Evolutionary conservation across 2,113 vertebrate species (phyloP).

Genomic region (Laticauda laticaudata): DNA sequence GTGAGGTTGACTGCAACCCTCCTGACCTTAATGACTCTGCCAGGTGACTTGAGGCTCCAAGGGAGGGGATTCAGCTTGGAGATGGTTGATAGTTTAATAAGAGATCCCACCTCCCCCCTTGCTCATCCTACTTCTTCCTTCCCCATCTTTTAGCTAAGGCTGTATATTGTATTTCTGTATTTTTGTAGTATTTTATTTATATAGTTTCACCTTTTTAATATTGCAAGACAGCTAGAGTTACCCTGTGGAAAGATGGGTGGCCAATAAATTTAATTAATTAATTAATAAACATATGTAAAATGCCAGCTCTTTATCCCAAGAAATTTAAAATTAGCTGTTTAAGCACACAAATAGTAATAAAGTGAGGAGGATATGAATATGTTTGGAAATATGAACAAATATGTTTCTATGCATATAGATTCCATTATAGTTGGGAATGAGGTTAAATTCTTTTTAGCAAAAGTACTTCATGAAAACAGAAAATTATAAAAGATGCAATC

Average conservation of each 20-base stretch:
- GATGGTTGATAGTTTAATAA: background rate
- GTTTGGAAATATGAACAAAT: background rate
- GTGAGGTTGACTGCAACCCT: background rate
- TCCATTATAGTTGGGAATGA: background rate
- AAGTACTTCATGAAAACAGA: background rate
- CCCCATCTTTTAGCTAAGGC: background rate
- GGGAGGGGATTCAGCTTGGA: background rate
- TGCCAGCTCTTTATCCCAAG: background rate
- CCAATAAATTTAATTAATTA: background rate
- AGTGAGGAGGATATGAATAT: background rate
- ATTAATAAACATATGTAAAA: background rate
- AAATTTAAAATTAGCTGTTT: background rate
- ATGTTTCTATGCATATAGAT: background rate
- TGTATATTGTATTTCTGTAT: background rate
- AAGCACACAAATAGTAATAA: background rate
- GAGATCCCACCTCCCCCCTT: background rate
- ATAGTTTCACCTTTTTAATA: background rate
- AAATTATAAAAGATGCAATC: background rate
- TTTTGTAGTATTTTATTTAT: background rate
- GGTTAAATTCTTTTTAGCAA: background rate
- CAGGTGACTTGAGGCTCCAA: background rate
- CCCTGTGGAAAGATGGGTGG: background rate
- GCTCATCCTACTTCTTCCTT: background rate
- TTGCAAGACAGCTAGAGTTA: background rate
- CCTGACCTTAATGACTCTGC: no score